A percentile compares a stretch with the other conserved stretches of the same genome.
phyloP scores from a whole-genome alignment of 2,888 invertebrate species.

The Fabriciana adippe region DNA sequence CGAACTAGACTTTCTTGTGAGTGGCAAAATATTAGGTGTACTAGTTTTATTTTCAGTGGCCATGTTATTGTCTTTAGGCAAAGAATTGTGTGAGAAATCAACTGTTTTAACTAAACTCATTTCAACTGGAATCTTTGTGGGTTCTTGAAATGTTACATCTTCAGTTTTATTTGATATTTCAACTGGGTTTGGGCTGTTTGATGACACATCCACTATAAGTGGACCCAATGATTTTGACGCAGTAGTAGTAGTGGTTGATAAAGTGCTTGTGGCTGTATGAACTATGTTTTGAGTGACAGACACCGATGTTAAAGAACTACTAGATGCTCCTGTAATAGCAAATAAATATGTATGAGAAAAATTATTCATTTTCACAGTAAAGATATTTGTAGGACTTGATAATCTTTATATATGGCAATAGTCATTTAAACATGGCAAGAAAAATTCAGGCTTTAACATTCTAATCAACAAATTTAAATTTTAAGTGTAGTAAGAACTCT shows the following conservation, averaged over 20 bases:
- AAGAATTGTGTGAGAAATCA: conserved; percentile 58
- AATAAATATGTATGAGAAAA: background rate
- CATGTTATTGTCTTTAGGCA: conserved; percentile 64
- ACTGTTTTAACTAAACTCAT: conserved; percentile 55
- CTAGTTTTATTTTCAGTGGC: conserved; percentile 50
- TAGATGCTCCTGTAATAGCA: background rate
- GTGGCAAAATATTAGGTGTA: conserved; percentile 66
- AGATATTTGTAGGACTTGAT: no score
- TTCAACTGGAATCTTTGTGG: conserved; percentile 37
- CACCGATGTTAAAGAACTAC: conserved; percentile 34
- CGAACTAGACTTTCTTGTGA: conserved; percentile 81
- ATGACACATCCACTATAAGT: conserved; percentile 40
- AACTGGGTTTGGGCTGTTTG: conserved; percentile 10
- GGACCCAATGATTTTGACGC: conserved; percentile 34
- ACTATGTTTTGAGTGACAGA: conserved; percentile 44
- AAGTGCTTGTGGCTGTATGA: conserved; percentile 39
- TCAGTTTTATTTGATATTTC: conserved; percentile 19
- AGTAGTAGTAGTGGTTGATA: conserved; percentile 37
- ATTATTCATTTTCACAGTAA: background rate
- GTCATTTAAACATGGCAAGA: no score
- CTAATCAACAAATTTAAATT: no score
- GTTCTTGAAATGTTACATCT: conserved; percentile 20
- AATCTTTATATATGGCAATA: no score
- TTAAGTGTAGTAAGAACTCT: no score
- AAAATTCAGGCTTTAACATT: no score